Base-by-base conservation (phyloP, 2,113 vertebrate species). In the Synchiropus splendidus region DNA sequence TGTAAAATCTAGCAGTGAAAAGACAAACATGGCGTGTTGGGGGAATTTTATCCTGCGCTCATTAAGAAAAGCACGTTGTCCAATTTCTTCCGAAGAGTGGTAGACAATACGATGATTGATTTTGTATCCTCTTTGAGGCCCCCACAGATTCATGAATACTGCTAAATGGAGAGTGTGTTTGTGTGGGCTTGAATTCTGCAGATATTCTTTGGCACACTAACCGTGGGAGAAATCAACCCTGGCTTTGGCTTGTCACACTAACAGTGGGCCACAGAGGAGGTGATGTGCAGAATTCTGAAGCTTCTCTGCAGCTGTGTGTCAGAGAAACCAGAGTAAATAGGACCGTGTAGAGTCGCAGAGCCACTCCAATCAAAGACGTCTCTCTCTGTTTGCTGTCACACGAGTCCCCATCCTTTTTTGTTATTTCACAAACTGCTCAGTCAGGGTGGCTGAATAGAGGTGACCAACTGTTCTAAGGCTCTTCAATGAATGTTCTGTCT, bases 1-100 rank as follows among this genome's bases (percentile, higher is more conserved):
- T 74, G 74, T 70, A 75, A 84, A 83, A 83, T 78, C 64, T 57
- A 73, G 70, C 66, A 60, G 60, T 77, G 70, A 78, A 77, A 70
- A 81, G 74, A 16, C 64, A 59, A 72, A 74, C 75, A 62, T 64
- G 49, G 61, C 70, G 65, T 65, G 70, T 61, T 56, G 49, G 48
- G 45, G 36, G 54, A 70, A 61, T 79, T 79, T 74, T 55, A 63
- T 67, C 58, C 61, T 63, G 65, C 77, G 70, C 77, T 84, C 80
- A 77, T 86, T 83, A 83, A 45, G 56, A 70, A 64, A 76, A 59
- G 53, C 67, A 48, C 54, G 58, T 59, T 52, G 62, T 14, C 41
- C 53, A 43, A 45, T 65, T 60, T 13, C 16, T 44, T 37, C 40
- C n/a, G 18, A 31, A 47, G 50, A 63, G 66, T 62, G 30, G 45